Conservation (phyloP, 2,797 vertebrate genomes). For the Tragopan temminckii region DNA sequence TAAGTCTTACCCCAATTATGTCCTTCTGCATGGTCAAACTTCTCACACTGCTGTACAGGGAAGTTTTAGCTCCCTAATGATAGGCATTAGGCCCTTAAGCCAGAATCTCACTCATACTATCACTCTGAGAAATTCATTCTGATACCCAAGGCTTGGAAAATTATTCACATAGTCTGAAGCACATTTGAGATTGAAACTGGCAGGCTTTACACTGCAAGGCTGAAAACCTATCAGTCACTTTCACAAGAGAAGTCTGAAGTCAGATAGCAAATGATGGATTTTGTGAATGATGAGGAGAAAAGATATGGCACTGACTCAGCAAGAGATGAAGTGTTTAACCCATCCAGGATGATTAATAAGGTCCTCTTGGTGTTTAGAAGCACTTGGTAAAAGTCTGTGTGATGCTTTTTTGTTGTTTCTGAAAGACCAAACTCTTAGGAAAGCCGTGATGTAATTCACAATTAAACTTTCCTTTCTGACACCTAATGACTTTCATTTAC, state of each 20-base stretch:
- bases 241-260: not conserved
- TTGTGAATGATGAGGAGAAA: not conserved
- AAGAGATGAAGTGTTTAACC: not conserved
- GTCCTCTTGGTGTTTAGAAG: not conserved
- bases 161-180: not conserved
- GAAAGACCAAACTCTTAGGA: not conserved
- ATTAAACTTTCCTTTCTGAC: not conserved
- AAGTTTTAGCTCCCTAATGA: not conserved
- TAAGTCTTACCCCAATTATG: not conserved
- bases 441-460: not conserved
- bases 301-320: not conserved
- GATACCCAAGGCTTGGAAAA: not conserved
- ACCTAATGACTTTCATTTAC: not conserved
- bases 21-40: not conserved
- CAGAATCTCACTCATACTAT: not conserved
- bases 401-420: conserved; percentile 1
- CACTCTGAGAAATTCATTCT: not conserved
- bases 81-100: not conserved
- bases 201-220: not conserved
- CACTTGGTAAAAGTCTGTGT: not conserved
- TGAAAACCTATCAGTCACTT: not conserved
- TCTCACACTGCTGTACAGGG: not conserved
- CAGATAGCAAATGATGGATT: not conserved
- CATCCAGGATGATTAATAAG: not conserved
- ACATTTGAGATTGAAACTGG: not conserved